A percentile compares a stretch with the other conserved stretches of the same genome.
phyloP scores from a whole-genome alignment of 2,797 vertebrate genomes.

The Eidolon dupreanum region DNA sequence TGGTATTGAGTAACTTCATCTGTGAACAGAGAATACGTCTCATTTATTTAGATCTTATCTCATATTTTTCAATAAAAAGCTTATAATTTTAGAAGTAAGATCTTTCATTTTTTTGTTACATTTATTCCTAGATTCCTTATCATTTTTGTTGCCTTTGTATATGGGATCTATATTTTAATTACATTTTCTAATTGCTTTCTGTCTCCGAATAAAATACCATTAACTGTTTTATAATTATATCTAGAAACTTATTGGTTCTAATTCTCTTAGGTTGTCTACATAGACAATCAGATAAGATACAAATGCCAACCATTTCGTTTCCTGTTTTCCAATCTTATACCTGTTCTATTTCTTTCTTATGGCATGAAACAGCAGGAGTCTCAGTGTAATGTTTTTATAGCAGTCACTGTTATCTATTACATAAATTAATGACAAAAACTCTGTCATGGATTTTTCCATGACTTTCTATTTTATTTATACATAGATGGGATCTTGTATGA shows the following conservation, averaged over 20 bases:
- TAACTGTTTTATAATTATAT: background rate
- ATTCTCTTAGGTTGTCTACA: background rate
- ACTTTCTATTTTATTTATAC: slow-evolving; percentile 56
- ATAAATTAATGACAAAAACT: slow-evolving; percentile 43
- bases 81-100: slow-evolving; percentile 1
- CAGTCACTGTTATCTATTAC: background rate
- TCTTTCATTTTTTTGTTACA: background rate
- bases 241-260: background rate
- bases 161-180: background rate
- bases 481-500: slow-evolving; percentile 40
- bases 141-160: slow-evolving; percentile 3
- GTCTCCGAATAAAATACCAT: slow-evolving; percentile 17
- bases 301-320: background rate
- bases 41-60: background rate
- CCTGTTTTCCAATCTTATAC: background rate
- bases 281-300: background rate
- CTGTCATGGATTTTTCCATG: slow-evolving; percentile 18
- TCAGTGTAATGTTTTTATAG: background rate
- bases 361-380: background rate
- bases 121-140: background rate
- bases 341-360: background rate
- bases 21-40: background rate
- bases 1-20: background rate
- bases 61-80: slow-evolving; percentile 15
- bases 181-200: slow-evolving; percentile 23